Evolutionary conservation across 2,888 invertebrate species (phyloP).

Genomic region (Mycalesis mineus): DNA sequence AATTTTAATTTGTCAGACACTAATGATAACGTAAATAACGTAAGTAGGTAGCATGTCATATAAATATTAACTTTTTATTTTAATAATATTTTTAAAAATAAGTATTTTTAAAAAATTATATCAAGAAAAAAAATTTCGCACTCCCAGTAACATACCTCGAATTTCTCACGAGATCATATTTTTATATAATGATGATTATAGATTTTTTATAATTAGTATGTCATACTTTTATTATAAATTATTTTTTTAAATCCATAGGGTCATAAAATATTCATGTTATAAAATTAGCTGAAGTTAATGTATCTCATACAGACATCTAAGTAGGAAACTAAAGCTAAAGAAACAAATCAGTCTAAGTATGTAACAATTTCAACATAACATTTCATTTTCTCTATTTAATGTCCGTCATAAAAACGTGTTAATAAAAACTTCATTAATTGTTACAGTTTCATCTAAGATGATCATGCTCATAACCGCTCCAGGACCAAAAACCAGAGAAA

Average conservation of each 20-base stretch:
- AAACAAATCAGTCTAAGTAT: not conserved
- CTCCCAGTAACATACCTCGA: no score
- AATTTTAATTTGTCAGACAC: slow-evolving; percentile 2
- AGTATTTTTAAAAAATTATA: no score
- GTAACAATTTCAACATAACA: not conserved
- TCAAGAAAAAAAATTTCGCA: no score
- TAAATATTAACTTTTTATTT: no score
- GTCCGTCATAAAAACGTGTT: not conserved
- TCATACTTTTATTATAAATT: no score
- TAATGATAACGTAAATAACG: not conserved
- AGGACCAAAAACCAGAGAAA: not conserved
- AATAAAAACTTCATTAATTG: not conserved
- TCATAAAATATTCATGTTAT: not conserved
- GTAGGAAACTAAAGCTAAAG: not conserved
- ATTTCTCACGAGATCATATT: no score
- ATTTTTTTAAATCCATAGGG: no score
- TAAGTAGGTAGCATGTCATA: no score
- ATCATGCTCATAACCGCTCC: not conserved
- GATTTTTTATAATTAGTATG: no score
- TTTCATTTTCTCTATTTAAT: not conserved
- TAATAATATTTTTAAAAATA: no score
- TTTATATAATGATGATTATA: no score
- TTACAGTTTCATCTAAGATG: not conserved
- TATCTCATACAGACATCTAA: slow-evolving; percentile 12
- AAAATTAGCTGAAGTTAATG: slow-evolving; percentile 2